These are phyloP conservation scores for Coendou prehensilis DNA, from an alignment of 2,797 vertebrate genomes.

Conservation along the genomic window DNA sequence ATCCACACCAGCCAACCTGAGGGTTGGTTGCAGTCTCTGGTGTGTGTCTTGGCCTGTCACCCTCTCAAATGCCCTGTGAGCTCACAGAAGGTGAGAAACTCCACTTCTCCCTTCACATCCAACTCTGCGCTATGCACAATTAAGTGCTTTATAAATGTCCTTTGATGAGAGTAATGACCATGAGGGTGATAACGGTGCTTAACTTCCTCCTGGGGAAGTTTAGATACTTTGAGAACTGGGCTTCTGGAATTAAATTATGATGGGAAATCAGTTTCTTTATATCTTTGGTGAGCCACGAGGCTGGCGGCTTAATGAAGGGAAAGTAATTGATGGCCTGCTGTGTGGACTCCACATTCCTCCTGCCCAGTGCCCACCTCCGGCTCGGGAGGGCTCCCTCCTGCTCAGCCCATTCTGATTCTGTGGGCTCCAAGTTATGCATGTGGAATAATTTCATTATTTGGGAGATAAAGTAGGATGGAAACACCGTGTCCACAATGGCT, in stretches of 20 bases:
- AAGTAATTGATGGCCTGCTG: background rate
- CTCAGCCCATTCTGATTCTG: background rate
- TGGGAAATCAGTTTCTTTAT: constrained; percentile 14
- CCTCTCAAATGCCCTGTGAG: fast-evolving
- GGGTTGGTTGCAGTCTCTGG: background rate
- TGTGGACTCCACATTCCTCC: fast-evolving
- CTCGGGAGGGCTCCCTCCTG: background rate
- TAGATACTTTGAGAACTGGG: background rate
- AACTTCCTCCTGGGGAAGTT: constrained; percentile 44
- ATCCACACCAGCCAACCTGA: fast-evolving
- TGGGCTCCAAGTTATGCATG: background rate
- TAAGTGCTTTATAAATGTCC: background rate
- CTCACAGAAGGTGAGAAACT: background rate
- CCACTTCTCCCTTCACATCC: background rate
- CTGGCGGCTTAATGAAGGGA: constrained; percentile 28
- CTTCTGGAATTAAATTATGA: constrained; percentile 4
- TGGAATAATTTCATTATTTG: background rate
- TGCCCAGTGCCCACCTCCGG: background rate
- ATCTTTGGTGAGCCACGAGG: background rate
- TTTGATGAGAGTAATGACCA: background rate
- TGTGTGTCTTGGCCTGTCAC: background rate
- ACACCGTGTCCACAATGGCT: background rate
- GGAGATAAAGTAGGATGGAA: background rate
- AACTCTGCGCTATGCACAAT: background rate
- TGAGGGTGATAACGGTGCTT: background rate